Base-by-base conservation (phyloP, 2,113 vertebrate species). In the Marmota flaviventris region DNA sequence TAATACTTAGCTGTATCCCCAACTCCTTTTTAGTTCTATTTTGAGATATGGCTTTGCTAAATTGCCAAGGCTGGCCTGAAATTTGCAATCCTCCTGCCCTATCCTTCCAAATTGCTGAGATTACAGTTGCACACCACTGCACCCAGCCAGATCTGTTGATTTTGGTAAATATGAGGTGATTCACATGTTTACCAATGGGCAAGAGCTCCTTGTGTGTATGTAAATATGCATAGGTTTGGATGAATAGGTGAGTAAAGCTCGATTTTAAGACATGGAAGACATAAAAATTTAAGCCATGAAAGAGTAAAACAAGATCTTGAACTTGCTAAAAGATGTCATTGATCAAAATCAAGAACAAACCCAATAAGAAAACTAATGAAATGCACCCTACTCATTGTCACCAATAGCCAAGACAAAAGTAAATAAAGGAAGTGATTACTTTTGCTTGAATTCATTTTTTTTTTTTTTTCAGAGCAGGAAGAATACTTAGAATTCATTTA, bases 381-480 rank as follows among this genome's bases (percentile, higher is more conserved):
- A 39, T 85, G 8, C 5, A 9, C 4, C 78, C 58, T 78, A 18
- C 14, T 72, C 53, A 13, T 72, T 34, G 32, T 82, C 32, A 51
- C 18, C 56, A 51, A 67, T 24, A 81, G 88, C 24, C 20, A 42
- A 29, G 82, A n/a, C 29, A 16, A 76, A 73, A 51, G n/a, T 51
- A 42, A 84, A 85, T 18, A 87, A 39, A 61, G 75, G 70, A 88
- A 83, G 63, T 51, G 24, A 56, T 56, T 39, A 37, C 24, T 58
- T 58, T 58, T 79, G 73, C 67, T 92, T 39, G 42, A 69, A n/a
- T 79, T 78, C 39, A 1, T 25, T 37, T 27, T 61, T 78, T 87
- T 27, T 61, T 78, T 87, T 89, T 96, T 91, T 92, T 53, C 34
- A 75, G 48, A 81, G 48, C 51, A 42, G 37, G 34, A 92, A 32